Evolutionary conservation across 2,797 vertebrate genomes (phyloP).

Genomic region (Coluber constrictor): DNA sequence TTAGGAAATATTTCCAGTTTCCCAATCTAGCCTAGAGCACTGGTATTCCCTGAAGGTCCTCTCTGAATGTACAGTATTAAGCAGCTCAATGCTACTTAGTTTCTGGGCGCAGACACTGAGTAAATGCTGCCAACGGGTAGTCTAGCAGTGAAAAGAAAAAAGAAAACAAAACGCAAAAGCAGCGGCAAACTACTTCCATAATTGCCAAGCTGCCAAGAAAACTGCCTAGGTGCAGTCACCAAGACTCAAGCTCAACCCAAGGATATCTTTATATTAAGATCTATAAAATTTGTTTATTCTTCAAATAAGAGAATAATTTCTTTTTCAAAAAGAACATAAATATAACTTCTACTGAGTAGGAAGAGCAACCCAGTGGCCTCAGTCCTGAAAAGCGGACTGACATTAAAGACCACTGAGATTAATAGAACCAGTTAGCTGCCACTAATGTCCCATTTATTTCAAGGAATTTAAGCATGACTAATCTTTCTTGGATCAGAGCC

Average conservation of each 20-base stretch:
- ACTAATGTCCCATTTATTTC: neutral
- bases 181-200: neutral
- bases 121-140: neutral
- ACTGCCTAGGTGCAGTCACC: neutral
- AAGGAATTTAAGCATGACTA: neutral
- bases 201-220: neutral
- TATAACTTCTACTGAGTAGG: neutral
- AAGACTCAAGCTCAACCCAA: neutral
- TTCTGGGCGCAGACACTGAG: neutral
- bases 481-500: neutral
- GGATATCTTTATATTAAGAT: constrained; percentile 19
- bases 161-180: neutral
- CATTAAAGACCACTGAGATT: neutral
- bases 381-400: neutral
- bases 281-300: constrained; percentile 12
- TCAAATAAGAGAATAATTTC: constrained; percentile 7
- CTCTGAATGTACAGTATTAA: neutral
- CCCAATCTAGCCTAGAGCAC: constrained; percentile 44
- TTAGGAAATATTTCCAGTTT: neutral
- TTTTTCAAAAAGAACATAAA: constrained; percentile 9
- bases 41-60: constrained; percentile 43
- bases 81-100: neutral
- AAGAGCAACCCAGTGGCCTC: neutral
- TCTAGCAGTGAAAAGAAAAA: neutral
- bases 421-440: neutral